A percentile compares a stretch with the other conserved stretches of the same genome.
Evolutionary conservation across 1,140 invertebrate genomes (phyloP).

Genomic region (Drosophila navojoa): DNA sequence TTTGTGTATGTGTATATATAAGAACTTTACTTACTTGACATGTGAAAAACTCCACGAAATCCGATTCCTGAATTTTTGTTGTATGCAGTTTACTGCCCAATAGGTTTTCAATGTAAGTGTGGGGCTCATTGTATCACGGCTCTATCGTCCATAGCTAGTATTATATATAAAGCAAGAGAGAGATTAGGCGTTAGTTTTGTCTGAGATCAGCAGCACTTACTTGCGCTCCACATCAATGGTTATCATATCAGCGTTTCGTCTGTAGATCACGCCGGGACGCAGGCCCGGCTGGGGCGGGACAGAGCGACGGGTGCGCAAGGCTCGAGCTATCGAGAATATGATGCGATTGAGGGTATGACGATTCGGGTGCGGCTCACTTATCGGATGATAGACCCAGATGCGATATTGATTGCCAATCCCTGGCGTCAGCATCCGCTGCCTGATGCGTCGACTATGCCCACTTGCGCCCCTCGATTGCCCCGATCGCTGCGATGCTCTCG

Average conservation of each 20-base stretch:
- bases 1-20: not conserved
- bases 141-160: too few species aligned
- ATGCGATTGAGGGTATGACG: slow-evolving; percentile 20
- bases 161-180: not conserved
- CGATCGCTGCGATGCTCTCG: not conserved
- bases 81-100: too few species aligned
- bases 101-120: not conserved
- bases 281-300: not conserved
- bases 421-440: not conserved
- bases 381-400: slow-evolving; percentile 7
- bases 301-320: slow-evolving; percentile 5
- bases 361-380: not conserved
- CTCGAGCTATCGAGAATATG: slow-evolving; percentile 16
- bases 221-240: slow-evolving; percentile 11
- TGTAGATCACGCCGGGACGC: slow-evolving; percentile 10
- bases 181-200: not conserved
- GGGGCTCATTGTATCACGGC: not conserved
- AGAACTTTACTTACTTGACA: not conserved
- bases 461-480: not conserved
- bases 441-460: not conserved
- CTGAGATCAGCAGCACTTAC: not conserved
- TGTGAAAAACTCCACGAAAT: not conserved
- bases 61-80: not conserved
- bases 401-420: not conserved
- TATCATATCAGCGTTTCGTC: not conserved